phyloP scores from a whole-genome alignment of 2,797 vertebrate species.

The Petrocephalus sullivani region DNA sequence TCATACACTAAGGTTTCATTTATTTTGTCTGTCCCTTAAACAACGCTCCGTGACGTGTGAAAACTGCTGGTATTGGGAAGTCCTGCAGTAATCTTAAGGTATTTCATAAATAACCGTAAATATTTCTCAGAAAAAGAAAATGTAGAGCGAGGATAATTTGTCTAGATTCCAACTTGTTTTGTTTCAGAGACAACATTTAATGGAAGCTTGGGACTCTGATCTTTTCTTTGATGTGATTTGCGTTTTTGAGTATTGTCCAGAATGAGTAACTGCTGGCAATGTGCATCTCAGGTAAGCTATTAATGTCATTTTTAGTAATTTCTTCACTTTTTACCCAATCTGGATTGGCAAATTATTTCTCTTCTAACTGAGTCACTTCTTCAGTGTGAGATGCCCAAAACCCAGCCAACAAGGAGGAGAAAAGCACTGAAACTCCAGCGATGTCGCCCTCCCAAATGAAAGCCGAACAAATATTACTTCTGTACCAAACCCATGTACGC shows the following conservation, averaged over 20 bases:
- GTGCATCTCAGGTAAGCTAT: not conserved
- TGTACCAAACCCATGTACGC: not conserved
- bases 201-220: not conserved
- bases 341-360: not conserved
- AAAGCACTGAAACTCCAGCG: not conserved
- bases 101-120: not conserved
- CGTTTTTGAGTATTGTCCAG: not conserved
- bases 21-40: constrained; percentile 6
- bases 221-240: not conserved
- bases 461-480: not conserved
- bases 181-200: not conserved
- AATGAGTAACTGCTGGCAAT: not conserved
- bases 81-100: not conserved
- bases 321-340: not conserved
- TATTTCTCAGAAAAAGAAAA: not conserved
- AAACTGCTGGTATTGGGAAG: not conserved
- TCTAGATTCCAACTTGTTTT: not conserved
- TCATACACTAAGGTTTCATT: constrained; percentile 12
- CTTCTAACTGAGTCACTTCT: not conserved
- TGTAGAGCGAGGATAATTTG: not conserved
- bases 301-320: not conserved
- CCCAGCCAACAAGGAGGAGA: not conserved
- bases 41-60: not conserved
- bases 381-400: not conserved
- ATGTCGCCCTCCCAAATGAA: not conserved